Percentiles rank a stretch among this genome's conserved stretches.
Evolutionary conservation across 64 coral and sea anemone species (phyloP).

Genomic region (Astreopora myriophthalma): DNA sequence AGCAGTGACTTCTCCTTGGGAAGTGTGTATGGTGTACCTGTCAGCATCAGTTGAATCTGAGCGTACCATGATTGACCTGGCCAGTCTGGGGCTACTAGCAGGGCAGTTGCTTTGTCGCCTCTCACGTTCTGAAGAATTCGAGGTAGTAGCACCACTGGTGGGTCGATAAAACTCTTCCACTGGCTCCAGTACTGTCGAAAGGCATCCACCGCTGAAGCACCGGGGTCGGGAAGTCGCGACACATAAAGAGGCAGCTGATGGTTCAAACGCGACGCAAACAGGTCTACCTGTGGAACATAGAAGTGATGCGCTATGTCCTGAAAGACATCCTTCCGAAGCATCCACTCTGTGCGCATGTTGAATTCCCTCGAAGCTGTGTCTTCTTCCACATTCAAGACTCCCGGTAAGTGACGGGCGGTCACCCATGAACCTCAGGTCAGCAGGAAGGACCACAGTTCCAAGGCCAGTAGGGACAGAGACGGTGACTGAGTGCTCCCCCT

Average conservation of each 20-base stretch:
- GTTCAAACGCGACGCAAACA: constrained; percentile 53
- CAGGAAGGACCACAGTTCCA: constrained; percentile 49
- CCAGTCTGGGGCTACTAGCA: constrained; percentile 42
- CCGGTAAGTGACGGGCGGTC: constrained; percentile 43
- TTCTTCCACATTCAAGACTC: constrained; percentile 43
- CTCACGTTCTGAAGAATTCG: constrained; percentile 17
- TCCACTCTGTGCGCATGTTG: constrained; percentile 47
- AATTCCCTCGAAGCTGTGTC: constrained; percentile 48
- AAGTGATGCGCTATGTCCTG: constrained; percentile 32
- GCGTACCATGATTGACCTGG: constrained; percentile 44
- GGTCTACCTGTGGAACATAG: constrained; percentile 45
- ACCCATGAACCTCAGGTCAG: constrained; percentile 8
- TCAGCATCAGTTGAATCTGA: constrained; percentile 25
- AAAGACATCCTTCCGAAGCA: no score
- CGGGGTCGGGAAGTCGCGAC: constrained; percentile 25
- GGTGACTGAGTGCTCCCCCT: constrained; percentile 47
- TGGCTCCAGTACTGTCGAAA: constrained; percentile 22
- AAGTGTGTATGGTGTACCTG: no score
- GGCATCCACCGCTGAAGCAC: constrained; percentile 55
- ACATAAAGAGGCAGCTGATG: constrained; percentile 44
- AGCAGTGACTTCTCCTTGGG: no score
- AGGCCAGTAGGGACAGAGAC: constrained; percentile 17
- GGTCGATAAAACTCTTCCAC: constrained; percentile 36
- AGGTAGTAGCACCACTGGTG: constrained; percentile 10
- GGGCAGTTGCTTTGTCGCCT: constrained; percentile 25